Conservation (phyloP, 2,113 vertebrate genomes). For the Pelvicachromis taeniatus region DNA sequence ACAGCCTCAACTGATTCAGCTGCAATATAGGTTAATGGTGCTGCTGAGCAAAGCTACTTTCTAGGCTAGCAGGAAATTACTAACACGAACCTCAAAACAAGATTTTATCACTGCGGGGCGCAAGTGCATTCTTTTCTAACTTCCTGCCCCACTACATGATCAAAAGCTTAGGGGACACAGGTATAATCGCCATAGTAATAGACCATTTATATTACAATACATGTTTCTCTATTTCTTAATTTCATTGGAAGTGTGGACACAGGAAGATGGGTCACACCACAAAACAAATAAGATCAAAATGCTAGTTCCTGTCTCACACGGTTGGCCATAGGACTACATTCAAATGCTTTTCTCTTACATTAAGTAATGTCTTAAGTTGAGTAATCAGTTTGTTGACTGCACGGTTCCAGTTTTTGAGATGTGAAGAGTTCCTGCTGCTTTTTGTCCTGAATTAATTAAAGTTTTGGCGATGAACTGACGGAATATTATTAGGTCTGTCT, state of each 20-base stretch:
- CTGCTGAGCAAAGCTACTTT: constrained; percentile 7
- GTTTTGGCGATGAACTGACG: not conserved
- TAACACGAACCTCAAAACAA: not conserved
- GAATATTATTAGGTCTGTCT: not conserved
- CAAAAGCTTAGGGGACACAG: not conserved
- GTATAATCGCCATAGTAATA: not conserved
- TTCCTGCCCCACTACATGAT: not conserved
- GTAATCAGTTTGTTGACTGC: not conserved
- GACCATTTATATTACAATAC: not conserved
- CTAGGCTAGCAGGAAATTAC: constrained; percentile 41
- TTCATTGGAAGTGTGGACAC: not conserved
- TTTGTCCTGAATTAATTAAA: not conserved
- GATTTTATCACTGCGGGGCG: not conserved
- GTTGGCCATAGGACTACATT: not conserved
- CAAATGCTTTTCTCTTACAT: not conserved
- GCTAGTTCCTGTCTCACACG: not conserved
- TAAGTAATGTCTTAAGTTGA: not conserved
- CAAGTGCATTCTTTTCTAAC: not conserved
- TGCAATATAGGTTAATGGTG: not conserved
- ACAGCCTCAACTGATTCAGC: not conserved
- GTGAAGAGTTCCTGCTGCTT: not conserved
- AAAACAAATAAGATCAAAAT: not conserved
- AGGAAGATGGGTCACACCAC: not conserved
- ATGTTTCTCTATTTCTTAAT: not conserved
- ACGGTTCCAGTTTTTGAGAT: not conserved